phyloP scores from a whole-genome alignment of 2,888 invertebrate species.

The Flexamia atlantica region DNA sequence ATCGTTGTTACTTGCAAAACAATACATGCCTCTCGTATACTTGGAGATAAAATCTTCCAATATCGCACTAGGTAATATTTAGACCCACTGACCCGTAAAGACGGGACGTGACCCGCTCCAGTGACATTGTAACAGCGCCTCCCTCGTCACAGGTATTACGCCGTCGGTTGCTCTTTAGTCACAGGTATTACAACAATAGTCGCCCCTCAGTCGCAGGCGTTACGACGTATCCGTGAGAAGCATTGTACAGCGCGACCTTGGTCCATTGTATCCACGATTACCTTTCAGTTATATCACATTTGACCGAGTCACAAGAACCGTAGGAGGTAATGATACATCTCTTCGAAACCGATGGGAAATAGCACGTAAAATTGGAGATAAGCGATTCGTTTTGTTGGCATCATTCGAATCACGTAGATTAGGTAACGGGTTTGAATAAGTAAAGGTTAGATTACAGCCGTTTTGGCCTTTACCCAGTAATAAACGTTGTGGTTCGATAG shows the following conservation, averaged over 20 bases:
- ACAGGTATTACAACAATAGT: neutral
- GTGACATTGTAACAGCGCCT: slow-evolving; percentile 5
- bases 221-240: neutral
- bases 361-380: neutral
- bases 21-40: too few relatives aligned
- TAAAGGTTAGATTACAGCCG: neutral
- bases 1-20: too few relatives aligned
- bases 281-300: neutral
- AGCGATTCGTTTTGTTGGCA: neutral
- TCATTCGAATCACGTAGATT: neutral
- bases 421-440: neutral
- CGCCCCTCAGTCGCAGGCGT: too few relatives aligned
- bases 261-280: neutral
- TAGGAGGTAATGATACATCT: neutral
- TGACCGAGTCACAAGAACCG: neutral
- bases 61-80: neutral
- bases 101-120: neutral
- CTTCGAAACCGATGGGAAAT: neutral
- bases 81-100: neutral
- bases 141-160: neutral
- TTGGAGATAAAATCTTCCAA: too few relatives aligned
- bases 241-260: neutral
- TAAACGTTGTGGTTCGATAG: neutral
- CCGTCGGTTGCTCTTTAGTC: neutral
- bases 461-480: neutral